Conservation (phyloP, 2,113 vertebrate genomes). For the Anoplopoma fimbria region DNA sequence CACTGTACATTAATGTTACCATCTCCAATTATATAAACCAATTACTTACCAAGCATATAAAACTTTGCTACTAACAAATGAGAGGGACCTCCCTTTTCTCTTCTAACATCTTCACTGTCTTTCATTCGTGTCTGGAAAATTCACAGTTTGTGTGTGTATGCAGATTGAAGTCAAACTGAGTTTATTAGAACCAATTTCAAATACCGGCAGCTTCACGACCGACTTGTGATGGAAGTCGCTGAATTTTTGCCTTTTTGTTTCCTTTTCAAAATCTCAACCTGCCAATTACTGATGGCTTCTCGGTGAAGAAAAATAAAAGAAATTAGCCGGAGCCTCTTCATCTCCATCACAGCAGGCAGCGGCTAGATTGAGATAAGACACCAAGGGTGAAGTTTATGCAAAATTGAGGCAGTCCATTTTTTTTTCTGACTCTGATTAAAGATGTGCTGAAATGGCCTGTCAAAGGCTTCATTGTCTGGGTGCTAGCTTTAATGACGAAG, state of each 20-base stretch:
- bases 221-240: slow-evolving; percentile 1
- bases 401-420: slow-evolving; percentile 12
- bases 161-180: slow-evolving; percentile 33
- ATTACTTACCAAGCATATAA: slow-evolving; percentile 23
- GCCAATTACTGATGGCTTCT: slow-evolving; percentile 53
- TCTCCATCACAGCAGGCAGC: slow-evolving; percentile 39
- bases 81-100: not conserved
- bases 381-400: slow-evolving; percentile 6
- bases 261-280: slow-evolving; percentile 47
- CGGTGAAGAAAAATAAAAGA: slow-evolving; percentile 22
- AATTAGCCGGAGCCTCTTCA: slow-evolving; percentile 30
- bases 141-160: not conserved
- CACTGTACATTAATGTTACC: not conserved
- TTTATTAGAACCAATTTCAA: slow-evolving; percentile 44
- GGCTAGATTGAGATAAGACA: slow-evolving; percentile 46
- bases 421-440: slow-evolving; percentile 5
- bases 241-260: slow-evolving; percentile 43
- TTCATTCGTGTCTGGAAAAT: not conserved
- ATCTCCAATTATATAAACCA: slow-evolving; percentile 30
- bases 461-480: slow-evolving; percentile 10
- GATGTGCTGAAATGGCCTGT: slow-evolving; percentile 28
- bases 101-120: not conserved
- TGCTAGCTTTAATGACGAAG: not conserved
- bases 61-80: slow-evolving; percentile 1
- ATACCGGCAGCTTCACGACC: not conserved